phyloP scores from a whole-genome alignment of 1,140 invertebrate species.

The Lordiphosa stackelbergi region DNA sequence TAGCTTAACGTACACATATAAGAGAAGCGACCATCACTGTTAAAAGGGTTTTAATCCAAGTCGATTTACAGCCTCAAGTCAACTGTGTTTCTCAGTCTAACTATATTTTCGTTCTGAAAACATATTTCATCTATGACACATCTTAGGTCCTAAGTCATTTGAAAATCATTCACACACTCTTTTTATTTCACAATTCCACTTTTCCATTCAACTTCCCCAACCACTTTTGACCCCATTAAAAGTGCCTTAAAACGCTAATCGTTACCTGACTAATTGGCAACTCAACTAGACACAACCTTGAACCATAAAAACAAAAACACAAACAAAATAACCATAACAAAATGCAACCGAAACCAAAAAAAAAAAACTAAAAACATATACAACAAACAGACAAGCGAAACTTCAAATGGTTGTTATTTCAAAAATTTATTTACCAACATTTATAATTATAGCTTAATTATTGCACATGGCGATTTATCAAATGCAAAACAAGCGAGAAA shows the following conservation, averaged over 20 bases:
- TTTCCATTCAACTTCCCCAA: neutral
- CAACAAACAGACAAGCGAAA: constrained; percentile 5
- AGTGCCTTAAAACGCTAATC: constrained; percentile 6
- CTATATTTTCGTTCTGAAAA: too few species aligned
- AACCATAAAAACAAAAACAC: constrained; percentile 20
- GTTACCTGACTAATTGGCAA: constrained; percentile 17
- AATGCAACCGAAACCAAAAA: constrained; percentile 11
- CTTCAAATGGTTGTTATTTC: constrained; percentile 19
- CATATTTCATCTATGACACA: too few species aligned
- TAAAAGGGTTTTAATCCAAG: too few species aligned
- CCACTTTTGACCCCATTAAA: neutral
- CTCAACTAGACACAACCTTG: constrained; percentile 19
- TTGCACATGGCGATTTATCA: constrained; percentile 24
- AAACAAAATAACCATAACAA: constrained; percentile 15
- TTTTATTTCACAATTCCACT: too few species aligned
- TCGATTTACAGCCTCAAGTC: too few species aligned
- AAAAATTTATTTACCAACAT: constrained; percentile 30
- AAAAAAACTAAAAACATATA: constrained; percentile 1
- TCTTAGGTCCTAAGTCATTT: too few species aligned
- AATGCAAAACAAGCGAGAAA: constrained; percentile 24
- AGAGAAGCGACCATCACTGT: too few species aligned
- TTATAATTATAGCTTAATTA: constrained; percentile 52
- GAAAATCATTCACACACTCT: too few species aligned
- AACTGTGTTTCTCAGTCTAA: too few species aligned
- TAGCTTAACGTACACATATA: too few species aligned